Conservation (phyloP, 2,113 vertebrate species). For the Ramphastos sulfuratus region DNA sequence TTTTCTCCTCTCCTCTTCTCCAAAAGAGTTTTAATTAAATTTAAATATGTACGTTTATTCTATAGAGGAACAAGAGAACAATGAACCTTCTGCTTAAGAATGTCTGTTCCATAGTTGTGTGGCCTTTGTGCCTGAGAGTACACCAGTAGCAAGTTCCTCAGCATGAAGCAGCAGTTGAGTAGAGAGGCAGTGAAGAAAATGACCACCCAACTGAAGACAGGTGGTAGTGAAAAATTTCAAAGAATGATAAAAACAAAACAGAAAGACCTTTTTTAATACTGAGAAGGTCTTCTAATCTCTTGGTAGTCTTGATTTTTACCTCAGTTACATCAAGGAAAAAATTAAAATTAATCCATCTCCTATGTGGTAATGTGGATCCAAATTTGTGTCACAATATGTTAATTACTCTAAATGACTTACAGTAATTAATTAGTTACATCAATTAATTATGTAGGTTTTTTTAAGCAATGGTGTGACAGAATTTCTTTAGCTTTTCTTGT, state of each 20-base stretch:
- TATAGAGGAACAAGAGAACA: neutral
- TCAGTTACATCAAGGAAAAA: neutral
- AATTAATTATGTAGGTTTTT: neutral
- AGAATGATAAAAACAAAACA: neutral
- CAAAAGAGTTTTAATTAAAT: neutral
- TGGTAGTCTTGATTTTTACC: constrained; percentile 53
- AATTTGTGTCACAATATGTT: neutral
- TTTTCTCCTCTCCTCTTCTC: neutral
- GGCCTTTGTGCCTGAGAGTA: neutral
- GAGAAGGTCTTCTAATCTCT: neutral
- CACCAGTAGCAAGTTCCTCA: neutral
- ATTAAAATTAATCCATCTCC: neutral
- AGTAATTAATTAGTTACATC: neutral
- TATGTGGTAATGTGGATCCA: neutral
- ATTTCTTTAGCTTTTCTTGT: neutral
- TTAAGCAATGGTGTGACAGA: neutral
- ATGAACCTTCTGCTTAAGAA: neutral
- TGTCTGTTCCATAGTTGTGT: neutral
- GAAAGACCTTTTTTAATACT: constrained; percentile 1
- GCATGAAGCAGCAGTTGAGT: neutral
- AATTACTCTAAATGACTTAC: neutral
- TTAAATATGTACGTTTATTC: neutral
- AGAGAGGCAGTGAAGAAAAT: neutral
- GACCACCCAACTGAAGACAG: constrained; percentile 16
- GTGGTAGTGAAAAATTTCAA: neutral